phyloP scores from a whole-genome alignment of 2,113 vertebrate species.

The Melierax canorus region DNA sequence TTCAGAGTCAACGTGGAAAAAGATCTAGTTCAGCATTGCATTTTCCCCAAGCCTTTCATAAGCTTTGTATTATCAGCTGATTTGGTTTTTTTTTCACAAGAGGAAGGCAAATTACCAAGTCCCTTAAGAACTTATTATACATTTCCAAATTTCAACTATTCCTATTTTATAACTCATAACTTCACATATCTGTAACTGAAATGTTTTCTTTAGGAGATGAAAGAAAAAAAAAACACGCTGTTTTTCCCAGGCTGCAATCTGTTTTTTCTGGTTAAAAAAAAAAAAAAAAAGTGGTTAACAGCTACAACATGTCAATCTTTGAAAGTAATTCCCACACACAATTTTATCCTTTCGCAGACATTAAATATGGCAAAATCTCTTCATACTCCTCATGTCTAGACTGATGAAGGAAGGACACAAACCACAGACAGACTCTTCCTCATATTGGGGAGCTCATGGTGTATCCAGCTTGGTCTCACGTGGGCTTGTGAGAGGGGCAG shows the following conservation, averaged over 20 bases:
- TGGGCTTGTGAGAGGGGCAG: neutral
- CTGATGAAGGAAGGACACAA: neutral
- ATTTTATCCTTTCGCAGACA: neutral
- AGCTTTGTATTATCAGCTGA: neutral
- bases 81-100: neutral
- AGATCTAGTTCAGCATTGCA: neutral
- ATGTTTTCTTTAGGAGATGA: conserved; percentile 41
- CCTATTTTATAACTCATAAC: conserved; percentile 11
- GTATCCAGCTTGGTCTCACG: neutral
- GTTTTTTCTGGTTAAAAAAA: neutral
- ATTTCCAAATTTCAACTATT: conserved; percentile 7
- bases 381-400: neutral
- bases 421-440: neutral
- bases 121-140: conserved; percentile 30
- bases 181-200: conserved; percentile 24
- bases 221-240: neutral
- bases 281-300: neutral
- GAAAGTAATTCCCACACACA: conserved; percentile 28
- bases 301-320: conserved; percentile 46
- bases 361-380: conserved; percentile 1
- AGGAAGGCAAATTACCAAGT: conserved; percentile 37
- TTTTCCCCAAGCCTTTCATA: neutral
- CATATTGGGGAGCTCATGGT: neutral
- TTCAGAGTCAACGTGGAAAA: neutral
- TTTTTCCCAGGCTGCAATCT: conserved; percentile 36